Evolutionary conservation across 1,140 invertebrate genomes (phyloP).

Genomic region (Elymnias hypermnestra): DNA sequence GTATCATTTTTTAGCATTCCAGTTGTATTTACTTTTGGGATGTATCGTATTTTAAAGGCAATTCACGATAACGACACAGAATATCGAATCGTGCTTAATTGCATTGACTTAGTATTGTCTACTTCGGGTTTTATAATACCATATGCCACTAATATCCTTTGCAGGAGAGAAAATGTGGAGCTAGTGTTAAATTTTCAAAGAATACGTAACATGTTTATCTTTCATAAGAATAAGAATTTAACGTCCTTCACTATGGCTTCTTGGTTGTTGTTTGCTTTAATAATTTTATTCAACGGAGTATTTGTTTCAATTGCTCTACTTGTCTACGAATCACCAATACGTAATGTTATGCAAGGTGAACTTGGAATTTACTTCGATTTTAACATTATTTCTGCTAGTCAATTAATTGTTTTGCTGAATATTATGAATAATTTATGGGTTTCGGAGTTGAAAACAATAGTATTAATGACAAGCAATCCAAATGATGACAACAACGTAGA

Average conservation of each 20-base stretch:
- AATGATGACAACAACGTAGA: too few relatives aligned
- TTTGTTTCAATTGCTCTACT: background rate
- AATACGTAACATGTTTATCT: slow-evolving; percentile 8
- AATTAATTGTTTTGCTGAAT: background rate
- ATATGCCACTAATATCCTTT: background rate
- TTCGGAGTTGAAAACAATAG: background rate
- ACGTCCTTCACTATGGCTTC: background rate
- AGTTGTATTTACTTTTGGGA: background rate
- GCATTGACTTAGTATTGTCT: slow-evolving; percentile 5
- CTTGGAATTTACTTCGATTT: slow-evolving; percentile 8
- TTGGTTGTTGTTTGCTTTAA: background rate
- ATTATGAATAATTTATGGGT: background rate
- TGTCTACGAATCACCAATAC: background rate
- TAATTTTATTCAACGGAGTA: background rate
- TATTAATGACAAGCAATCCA: too few relatives aligned
- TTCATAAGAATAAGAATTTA: background rate
- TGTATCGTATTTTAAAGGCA: background rate
- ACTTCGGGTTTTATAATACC: background rate
- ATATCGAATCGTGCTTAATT: background rate
- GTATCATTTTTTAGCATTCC: background rate
- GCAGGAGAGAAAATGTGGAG: background rate
- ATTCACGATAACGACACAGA: background rate
- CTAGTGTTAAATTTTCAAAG: slow-evolving; percentile 13
- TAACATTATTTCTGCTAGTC: slow-evolving; percentile 8
- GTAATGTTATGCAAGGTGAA: background rate